Evolutionary conservation across 1,140 invertebrate species (phyloP).

Genomic region (Drosophila chauvacae): DNA sequence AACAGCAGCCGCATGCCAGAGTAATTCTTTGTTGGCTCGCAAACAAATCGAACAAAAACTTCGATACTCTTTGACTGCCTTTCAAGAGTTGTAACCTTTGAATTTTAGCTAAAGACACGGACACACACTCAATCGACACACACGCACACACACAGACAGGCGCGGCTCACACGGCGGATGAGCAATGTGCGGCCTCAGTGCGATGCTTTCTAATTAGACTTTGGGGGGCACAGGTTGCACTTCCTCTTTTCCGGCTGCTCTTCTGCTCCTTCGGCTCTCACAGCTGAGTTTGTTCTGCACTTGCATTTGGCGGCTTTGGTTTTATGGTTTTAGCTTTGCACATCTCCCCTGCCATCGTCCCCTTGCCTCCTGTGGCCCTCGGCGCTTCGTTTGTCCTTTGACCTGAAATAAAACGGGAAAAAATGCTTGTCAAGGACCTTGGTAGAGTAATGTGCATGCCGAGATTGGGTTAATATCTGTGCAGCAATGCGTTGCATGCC

Average conservation of each 20-base stretch:
- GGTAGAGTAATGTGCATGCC: constrained; percentile 22
- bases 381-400: constrained; percentile 35
- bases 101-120: not conserved
- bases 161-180: constrained; percentile 36
- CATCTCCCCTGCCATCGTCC: constrained; percentile 16
- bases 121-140: not conserved
- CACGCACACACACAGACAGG: not conserved
- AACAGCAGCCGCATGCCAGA: constrained; percentile 77
- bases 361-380: constrained; percentile 24
- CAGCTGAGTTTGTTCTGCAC: constrained; percentile 40
- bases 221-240: constrained; percentile 36
- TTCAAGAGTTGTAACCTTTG: constrained; percentile 18
- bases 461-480: constrained; percentile 38
- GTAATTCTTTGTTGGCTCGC: constrained; percentile 34
- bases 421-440: constrained; percentile 39
- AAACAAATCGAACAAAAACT: constrained; percentile 38
- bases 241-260: constrained; percentile 3
- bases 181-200: constrained; percentile 18
- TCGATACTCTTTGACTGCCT: constrained; percentile 5
- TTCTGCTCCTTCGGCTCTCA: constrained; percentile 4
- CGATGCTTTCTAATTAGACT: constrained; percentile 40
- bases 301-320: constrained; percentile 50
- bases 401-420: constrained; percentile 25
- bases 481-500: constrained; percentile 31
- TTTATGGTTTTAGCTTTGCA: constrained; percentile 44